Conservation (phyloP, 2,888 invertebrate genomes). For the Melieria omissa region DNA sequence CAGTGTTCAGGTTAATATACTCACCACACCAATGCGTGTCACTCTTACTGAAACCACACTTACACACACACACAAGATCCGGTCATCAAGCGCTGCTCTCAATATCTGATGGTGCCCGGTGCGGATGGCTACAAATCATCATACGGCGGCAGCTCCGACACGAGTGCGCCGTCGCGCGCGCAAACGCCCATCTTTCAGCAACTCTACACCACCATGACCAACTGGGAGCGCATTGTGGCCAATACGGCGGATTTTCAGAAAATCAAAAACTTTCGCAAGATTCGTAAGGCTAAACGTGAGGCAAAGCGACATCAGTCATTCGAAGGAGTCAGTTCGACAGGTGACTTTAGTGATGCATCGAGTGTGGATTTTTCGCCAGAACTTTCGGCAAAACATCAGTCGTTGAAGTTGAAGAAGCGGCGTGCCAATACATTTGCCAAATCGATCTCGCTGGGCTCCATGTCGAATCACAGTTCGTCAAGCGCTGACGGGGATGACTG, state of each 20-base stretch:
- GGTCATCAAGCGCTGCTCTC: slow-evolving; percentile 45
- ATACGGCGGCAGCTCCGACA: slow-evolving; percentile 49
- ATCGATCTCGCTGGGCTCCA: slow-evolving; percentile 52
- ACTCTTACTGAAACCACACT: background rate
- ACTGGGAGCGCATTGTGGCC: slow-evolving; percentile 61
- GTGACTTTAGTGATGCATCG: slow-evolving; percentile 48
- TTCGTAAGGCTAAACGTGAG: slow-evolving; percentile 41
- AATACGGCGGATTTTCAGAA: slow-evolving; percentile 54
- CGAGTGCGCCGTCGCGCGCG: slow-evolving; percentile 60
- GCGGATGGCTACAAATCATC: slow-evolving; percentile 46
- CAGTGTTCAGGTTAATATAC: no score
- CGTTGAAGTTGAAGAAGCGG: slow-evolving; percentile 44
- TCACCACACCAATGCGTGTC: no score
- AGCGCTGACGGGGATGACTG: slow-evolving; percentile 47
- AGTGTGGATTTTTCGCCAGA: slow-evolving; percentile 49
- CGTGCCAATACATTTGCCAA: slow-evolving; percentile 48
- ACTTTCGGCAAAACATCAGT: slow-evolving; percentile 34
- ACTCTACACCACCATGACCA: slow-evolving; percentile 65
- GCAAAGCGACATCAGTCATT: slow-evolving; percentile 16
- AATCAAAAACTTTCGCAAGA: slow-evolving; percentile 50
- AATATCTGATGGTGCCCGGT: slow-evolving; percentile 47
- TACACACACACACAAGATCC: no score
- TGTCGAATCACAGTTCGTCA: slow-evolving; percentile 46
- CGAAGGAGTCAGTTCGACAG: slow-evolving; percentile 40
- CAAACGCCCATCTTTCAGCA: slow-evolving; percentile 70